A percentile compares a stretch with the other conserved stretches of the same genome.
Conservation (phyloP, 2,888 invertebrate species). For the Harmothoe impar region DNA sequence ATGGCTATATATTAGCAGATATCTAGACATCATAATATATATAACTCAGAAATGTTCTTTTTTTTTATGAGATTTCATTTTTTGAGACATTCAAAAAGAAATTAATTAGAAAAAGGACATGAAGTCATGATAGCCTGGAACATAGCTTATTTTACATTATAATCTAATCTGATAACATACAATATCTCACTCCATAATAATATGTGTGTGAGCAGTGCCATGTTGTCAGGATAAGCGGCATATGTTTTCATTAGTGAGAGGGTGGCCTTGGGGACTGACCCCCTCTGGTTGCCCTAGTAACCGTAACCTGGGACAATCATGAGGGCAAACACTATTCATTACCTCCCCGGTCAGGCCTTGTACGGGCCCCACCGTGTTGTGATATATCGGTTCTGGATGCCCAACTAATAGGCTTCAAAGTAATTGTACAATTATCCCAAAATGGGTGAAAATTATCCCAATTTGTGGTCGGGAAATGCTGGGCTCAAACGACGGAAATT, state of each 20-base stretch:
- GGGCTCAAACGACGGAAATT: too few species aligned
- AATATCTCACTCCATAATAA: too few species aligned
- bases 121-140: too few species aligned
- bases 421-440: conserved; percentile 1
- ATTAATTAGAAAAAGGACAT: too few species aligned
- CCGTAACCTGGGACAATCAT: conserved; percentile 7
- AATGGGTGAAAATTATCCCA: background rate
- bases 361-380: background rate
- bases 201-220: background rate
- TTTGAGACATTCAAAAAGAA: too few species aligned
- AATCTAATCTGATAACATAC: too few species aligned
- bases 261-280: background rate
- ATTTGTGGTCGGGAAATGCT: background rate
- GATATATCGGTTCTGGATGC: conserved; percentile 14
- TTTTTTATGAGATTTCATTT: too few species aligned
- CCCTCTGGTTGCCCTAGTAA: conserved; percentile 22
- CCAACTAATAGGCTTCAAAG: conserved; percentile 8
- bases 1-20: too few species aligned
- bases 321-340: conserved; percentile 6
- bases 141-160: too few species aligned
- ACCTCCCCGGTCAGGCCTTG: too few species aligned
- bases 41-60: too few species aligned
- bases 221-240: background rate
- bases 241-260: background rate
- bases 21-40: too few species aligned